Conservation (phyloP, 1,140 invertebrate genomes). For the Triops longicaudatus region DNA sequence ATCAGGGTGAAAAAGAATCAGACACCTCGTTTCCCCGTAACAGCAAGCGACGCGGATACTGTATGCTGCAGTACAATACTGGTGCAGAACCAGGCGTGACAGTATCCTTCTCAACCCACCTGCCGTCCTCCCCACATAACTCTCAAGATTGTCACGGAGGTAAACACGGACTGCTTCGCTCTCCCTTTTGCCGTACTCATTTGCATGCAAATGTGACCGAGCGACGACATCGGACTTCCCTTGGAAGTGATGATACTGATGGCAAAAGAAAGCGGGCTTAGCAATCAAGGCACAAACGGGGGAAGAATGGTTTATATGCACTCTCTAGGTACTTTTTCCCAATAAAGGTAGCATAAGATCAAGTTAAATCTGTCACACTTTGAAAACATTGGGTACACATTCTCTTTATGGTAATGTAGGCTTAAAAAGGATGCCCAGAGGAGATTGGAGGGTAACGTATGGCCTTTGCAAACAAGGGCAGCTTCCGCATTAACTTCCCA, state of each 20-base stretch:
- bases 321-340: background rate
- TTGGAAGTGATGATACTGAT: background rate
- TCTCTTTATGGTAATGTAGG: background rate
- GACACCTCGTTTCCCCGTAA: background rate
- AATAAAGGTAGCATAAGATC: background rate
- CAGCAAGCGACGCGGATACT: background rate
- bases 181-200: background rate
- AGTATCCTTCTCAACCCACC: background rate
- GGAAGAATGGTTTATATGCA: background rate
- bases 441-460: background rate
- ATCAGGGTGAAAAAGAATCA: background rate
- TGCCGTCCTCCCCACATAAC: background rate
- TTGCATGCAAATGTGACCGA: constrained; percentile 12
- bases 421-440: background rate
- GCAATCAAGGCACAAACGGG: background rate
- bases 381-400: background rate
- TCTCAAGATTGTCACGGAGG: constrained; percentile 14
- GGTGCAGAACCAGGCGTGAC: background rate
- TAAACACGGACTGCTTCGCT: background rate
- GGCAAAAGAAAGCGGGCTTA: background rate
- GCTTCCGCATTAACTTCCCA: background rate
- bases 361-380: constrained; percentile 1
- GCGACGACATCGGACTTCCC: background rate
- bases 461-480: background rate
- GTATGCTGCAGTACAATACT: too few relatives aligned